Evolutionary conservation across 2,113 vertebrate species (phyloP), one percentile per base, ranked within the genome.

Genomic region (Pituophis catenifer): DNA sequence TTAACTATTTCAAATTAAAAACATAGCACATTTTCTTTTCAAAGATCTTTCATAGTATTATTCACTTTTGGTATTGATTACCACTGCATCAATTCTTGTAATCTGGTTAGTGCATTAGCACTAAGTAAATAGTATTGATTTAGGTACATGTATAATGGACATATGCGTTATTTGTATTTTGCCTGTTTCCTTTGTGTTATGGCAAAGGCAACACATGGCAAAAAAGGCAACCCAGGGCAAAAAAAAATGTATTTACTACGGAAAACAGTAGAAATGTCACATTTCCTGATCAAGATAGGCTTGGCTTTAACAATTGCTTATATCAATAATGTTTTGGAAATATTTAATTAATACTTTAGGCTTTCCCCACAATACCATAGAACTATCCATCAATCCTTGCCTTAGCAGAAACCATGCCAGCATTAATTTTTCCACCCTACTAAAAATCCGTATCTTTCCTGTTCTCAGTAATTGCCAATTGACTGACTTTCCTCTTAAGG

Each of bases 81-180:
- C 90, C 86, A 94, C 94, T 95, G 94, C 96, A 97, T 97, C 96
- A 97, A 97, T 96, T 96, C 94, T 97, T 95, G 95, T 97, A 98
- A 98, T 98, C 94, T 96, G 95, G 94, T 98, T 98, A 98, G 98
- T 98, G 97, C 97, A 97, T 98, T 98, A 97, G 97, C 96, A 95
- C 95, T 98, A 97, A 98, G 96, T 95, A 97, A 98, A 96, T 94
- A 96, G 95, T 98, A 98, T 98, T 98, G 97, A 98, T 98, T 97
- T 93, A 89, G 96, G 54, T 93, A 90, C 85, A 97, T 96, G 97
- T 95, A 95, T 97, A 96, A 96, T 94, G 93, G 94, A 96, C 92
- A 92, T 96, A 97, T 97, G 96, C 92, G 95, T 96, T 97, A 95
- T 96, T 96, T 89, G 93, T 95, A 94, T 97, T 96, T 96, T 94